Percentiles rank a stretch among this genome's conserved stretches.
These are phyloP conservation scores for Parazoanthus swiftii DNA, from an alignment of 92 coral and sea anemone genomes.

Conservation along the genomic window DNA sequence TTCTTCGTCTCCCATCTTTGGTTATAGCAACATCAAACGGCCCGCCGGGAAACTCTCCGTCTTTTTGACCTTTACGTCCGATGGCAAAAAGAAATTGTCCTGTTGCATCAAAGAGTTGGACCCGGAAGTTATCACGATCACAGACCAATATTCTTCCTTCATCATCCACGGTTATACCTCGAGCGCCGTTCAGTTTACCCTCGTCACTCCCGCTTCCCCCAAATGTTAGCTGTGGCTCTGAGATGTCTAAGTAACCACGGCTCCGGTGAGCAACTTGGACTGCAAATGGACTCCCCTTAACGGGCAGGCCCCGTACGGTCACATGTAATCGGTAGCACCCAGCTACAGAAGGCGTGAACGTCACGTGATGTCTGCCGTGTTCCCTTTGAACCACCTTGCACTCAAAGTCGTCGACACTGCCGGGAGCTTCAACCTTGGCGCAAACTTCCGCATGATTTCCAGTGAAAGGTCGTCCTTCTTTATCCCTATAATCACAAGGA, in stretches of 20 bases:
- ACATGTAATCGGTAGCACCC: slow-evolving; percentile 56
- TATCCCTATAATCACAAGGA: slow-evolving; percentile 46
- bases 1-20: slow-evolving; percentile 37
- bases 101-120: slow-evolving; percentile 55
- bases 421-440: slow-evolving; percentile 50
- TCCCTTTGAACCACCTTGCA: slow-evolving; percentile 43
- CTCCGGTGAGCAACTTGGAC: slow-evolving; percentile 44
- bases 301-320: slow-evolving; percentile 52
- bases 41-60: slow-evolving; percentile 60
- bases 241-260: slow-evolving; percentile 47
- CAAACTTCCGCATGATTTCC: slow-evolving; percentile 44
- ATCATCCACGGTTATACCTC: slow-evolving; percentile 58
- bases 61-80: slow-evolving; percentile 54
- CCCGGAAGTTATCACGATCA: slow-evolving; percentile 65
- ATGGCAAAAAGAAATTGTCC: slow-evolving; percentile 54
- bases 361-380: slow-evolving; percentile 49
- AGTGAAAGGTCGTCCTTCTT: slow-evolving; percentile 54
- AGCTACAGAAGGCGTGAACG: slow-evolving; percentile 49
- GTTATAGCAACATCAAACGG: slow-evolving; percentile 53
- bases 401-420: slow-evolving; percentile 1
- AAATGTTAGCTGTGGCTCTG: slow-evolving; percentile 44
- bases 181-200: slow-evolving; percentile 51
- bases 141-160: slow-evolving; percentile 58
- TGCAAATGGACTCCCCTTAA: slow-evolving; percentile 57
- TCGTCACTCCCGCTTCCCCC: slow-evolving; percentile 53